phyloP scores from a whole-genome alignment of 2,797 vertebrate genomes.

The Takifugu rubripes region DNA sequence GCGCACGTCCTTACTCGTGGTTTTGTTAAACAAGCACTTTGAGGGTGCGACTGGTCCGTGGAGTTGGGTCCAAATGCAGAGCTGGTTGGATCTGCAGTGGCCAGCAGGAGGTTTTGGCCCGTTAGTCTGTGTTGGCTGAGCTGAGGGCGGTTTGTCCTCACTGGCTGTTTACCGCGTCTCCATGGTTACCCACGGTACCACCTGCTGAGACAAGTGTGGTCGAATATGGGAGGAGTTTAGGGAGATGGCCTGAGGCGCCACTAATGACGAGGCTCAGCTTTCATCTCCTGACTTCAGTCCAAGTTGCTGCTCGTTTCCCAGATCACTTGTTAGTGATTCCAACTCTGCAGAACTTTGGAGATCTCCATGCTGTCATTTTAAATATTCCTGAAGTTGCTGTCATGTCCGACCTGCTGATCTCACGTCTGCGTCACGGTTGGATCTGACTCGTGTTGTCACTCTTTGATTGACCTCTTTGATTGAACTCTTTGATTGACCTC shows the following conservation, averaged over 20 bases:
- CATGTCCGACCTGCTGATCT: too few relatives aligned
- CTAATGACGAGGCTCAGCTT: slow-evolving; percentile 5
- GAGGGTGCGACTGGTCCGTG: too few relatives aligned
- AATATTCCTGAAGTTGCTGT: too few relatives aligned
- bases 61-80: too few relatives aligned
- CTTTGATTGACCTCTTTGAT: too few relatives aligned
- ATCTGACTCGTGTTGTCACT: too few relatives aligned
- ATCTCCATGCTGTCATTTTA: slow-evolving; percentile 1
- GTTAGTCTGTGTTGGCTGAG: slow-evolving; percentile 7
- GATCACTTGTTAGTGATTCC: slow-evolving; percentile 1
- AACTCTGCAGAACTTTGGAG: slow-evolving; percentile 6
- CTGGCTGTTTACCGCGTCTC: background rate
- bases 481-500: too few relatives aligned
- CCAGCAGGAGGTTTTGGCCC: slow-evolving; percentile 12
- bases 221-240: background rate
- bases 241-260: background rate
- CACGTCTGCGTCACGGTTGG: too few relatives aligned
- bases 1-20: too few relatives aligned
- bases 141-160: slow-evolving; percentile 17
- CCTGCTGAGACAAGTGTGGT: too few relatives aligned
- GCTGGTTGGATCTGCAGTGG: background rate
- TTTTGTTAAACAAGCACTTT: too few relatives aligned
- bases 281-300: slow-evolving; percentile 12
- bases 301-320: slow-evolving; percentile 2
- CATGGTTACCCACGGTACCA: too few relatives aligned